Base-by-base conservation (phyloP, 2,113 vertebrate genomes). In the Urocynchramus pylzowi region DNA sequence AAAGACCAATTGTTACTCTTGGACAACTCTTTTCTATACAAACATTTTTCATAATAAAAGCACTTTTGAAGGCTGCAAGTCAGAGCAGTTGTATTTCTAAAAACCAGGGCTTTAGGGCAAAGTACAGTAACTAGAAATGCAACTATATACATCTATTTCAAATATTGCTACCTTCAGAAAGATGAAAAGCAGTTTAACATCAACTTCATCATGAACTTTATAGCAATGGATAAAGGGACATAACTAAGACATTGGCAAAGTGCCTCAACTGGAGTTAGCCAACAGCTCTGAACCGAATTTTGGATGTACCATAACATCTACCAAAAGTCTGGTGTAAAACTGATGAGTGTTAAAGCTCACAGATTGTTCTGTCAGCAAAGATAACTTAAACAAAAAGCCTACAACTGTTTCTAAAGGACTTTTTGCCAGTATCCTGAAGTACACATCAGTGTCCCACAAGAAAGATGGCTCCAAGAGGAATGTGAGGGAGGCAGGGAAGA, bases 1-100 rank as follows among this genome's bases (percentile, higher is more conserved):
- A 95, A 93, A 94, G 93, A 81, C 26, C 56, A 71, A 81, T 77
- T 95, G 92, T 90, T 90, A 90, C 52, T 94, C 56, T n/a, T 30
- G 39, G 52, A 59, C 37, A 78, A 64, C 56, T 94, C 41, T 90
- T 49, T 71, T 84, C n/a, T 52, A 11, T 26, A 64, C 9, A 4
- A 21, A 68, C 30, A 33, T 56, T 89, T 81, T 82, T 79, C 28
- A 78, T 3, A 3, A 94, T 35, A 87, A 70, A 94, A 76, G 13
- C 37, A 54, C 28, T 80, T 91, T 28, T 35, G 17, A 81, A 57
- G 39, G 44, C 26, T 6, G 7, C 93, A 87, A 86, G 35, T 53
- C 63, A n/a, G 11, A 18, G 24, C 10, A 75, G 37, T 35, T 68
- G 49, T 44, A 86, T 84, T 80, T 64, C 27, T 41, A 67, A 83